Conservation (phyloP, 2,888 invertebrate species). For the Cephus pygmeus region DNA sequence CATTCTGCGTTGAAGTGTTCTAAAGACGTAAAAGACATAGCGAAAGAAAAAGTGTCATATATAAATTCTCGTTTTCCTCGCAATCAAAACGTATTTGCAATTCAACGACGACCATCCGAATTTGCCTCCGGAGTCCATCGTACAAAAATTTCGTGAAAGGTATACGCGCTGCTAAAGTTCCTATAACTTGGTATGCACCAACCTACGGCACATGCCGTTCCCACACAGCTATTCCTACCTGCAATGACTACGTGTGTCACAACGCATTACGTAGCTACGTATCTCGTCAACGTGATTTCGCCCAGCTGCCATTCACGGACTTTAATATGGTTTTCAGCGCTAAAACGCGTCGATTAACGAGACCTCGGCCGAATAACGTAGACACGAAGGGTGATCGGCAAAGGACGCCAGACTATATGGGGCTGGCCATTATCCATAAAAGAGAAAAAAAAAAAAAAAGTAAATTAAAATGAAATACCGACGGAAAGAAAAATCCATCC, state of each 20-base stretch:
- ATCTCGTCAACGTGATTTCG: slow-evolving; percentile 42
- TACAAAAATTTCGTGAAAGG: neutral
- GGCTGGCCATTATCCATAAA: neutral
- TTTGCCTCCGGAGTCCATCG: too few species aligned
- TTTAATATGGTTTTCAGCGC: slow-evolving; percentile 48
- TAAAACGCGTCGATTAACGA: slow-evolving; percentile 45
- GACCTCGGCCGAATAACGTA: slow-evolving; percentile 35
- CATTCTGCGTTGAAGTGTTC: neutral
- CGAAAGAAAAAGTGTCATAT: neutral
- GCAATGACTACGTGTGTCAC: slow-evolving; percentile 5
- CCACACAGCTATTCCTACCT: neutral
- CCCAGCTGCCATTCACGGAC: slow-evolving; percentile 40
- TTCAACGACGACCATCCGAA: too few species aligned
- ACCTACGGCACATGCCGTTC: neutral
- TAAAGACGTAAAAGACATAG: neutral
- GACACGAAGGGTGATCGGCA: neutral
- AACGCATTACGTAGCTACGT: slow-evolving; percentile 29
- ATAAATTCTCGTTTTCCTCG: neutral
- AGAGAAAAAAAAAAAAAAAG: neutral
- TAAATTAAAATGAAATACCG: neutral
- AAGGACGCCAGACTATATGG: neutral
- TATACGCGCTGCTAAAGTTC: neutral
- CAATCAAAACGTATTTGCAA: too few species aligned
- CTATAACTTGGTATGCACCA: neutral
- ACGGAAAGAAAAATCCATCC: neutral